A percentile compares a stretch with the other conserved stretches of the same genome.
Evolutionary conservation across 2,797 vertebrate species (phyloP).

Genomic region (Glyptemys insculpta): DNA sequence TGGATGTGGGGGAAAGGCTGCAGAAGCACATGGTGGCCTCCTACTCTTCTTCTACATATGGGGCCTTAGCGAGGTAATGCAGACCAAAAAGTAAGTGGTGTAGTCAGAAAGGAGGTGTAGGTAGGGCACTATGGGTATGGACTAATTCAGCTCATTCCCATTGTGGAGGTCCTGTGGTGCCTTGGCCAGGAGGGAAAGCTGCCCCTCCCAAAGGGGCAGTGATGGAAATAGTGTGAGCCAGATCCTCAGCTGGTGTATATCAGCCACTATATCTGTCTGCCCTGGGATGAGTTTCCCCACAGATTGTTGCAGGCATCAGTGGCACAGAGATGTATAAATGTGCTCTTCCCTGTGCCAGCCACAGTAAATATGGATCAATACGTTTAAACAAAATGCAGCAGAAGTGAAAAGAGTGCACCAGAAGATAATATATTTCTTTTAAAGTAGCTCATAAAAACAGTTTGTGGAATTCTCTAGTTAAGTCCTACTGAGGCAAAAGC

Average conservation of each 20-base stretch:
- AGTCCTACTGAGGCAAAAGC: conserved; percentile 25
- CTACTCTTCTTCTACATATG: fast-evolving
- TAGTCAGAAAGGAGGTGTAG: not conserved
- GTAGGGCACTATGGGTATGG: not conserved
- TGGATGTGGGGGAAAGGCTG: not conserved
- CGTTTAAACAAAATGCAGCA: conserved; percentile 22
- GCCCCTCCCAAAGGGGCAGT: not conserved
- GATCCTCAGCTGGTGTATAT: not conserved
- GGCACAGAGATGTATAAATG: not conserved
- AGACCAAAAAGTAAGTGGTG: not conserved
- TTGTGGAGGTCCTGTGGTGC: not conserved
- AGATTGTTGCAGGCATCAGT: not conserved
- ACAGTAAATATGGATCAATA: not conserved
- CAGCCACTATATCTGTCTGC: not conserved
- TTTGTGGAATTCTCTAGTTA: conserved; percentile 37
- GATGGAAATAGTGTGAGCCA: not conserved
- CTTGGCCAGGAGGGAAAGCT: not conserved
- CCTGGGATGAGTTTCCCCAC: not conserved
- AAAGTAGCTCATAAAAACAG: conserved; percentile 29
- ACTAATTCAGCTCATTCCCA: not conserved
- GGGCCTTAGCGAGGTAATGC: fast-evolving
- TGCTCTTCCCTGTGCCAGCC: not conserved
- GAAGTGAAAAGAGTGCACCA: not conserved
- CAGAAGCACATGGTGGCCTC: not conserved
- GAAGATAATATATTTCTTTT: not conserved